Percentiles rank a stretch among this genome's conserved stretches.
Evolutionary conservation across 2,888 invertebrate genomes (phyloP).

Genomic region (Epinotia brunnichana): DNA sequence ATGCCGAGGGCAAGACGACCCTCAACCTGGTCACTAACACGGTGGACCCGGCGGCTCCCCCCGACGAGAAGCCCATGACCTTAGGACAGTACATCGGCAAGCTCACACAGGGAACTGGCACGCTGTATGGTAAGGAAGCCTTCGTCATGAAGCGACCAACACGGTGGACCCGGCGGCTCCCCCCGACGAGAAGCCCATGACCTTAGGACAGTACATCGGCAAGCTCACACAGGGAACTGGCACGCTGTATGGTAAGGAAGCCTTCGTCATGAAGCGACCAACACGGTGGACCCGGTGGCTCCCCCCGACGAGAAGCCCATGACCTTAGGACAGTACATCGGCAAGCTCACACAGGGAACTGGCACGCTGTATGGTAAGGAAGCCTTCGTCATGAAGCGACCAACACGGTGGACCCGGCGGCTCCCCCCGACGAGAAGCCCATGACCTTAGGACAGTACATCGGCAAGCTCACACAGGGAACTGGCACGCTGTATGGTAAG

Average conservation of each 20-base stretch:
- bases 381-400: too few relatives aligned
- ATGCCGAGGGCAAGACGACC: conserved; percentile 94
- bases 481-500: too few relatives aligned
- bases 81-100: conserved; percentile 93
- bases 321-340: too few relatives aligned
- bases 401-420: too few relatives aligned
- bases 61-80: conserved; percentile 89
- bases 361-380: too few relatives aligned
- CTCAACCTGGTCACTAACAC: conserved; percentile 87
- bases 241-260: conserved; percentile 84
- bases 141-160: conserved; percentile 56
- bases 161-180: conserved; percentile 85
- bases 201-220: conserved; percentile 92
- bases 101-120: conserved; percentile 90
- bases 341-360: too few relatives aligned
- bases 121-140: conserved; percentile 83
- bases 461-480: too few relatives aligned
- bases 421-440: too few relatives aligned
- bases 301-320: too few relatives aligned
- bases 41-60: conserved; percentile 86
- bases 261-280: too few relatives aligned
- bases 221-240: conserved; percentile 92
- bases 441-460: too few relatives aligned
- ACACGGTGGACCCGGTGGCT: too few relatives aligned
- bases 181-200: conserved; percentile 89